These are phyloP conservation scores for Zeuzera pyrina DNA, from an alignment of 2,888 invertebrate genomes.

Conservation along the genomic window DNA sequence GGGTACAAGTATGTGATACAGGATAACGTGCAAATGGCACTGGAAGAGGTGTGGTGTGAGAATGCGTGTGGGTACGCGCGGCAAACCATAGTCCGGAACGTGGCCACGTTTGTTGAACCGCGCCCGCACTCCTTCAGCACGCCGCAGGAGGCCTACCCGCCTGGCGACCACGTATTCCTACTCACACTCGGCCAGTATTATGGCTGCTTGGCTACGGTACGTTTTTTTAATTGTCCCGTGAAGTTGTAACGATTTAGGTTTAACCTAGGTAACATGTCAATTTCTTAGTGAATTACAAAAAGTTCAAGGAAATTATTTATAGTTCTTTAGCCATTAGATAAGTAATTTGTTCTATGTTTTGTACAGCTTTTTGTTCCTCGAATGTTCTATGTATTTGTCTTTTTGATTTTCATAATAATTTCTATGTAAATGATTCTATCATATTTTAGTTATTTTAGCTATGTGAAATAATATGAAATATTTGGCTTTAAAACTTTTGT, in stretches of 20 bases:
- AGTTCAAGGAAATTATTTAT: neutral
- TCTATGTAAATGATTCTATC: no score
- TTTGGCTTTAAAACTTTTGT: no score
- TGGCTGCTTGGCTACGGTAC: slow-evolving; percentile 84
- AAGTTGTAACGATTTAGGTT: neutral
- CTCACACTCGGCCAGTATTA: slow-evolving; percentile 86
- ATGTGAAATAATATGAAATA: no score
- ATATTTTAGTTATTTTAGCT: no score
- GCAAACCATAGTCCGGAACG: slow-evolving; percentile 72
- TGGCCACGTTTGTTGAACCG: slow-evolving; percentile 26
- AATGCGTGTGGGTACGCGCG: slow-evolving; percentile 77
- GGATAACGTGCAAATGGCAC: slow-evolving; percentile 74
- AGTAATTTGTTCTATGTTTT: no score
- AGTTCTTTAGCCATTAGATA: neutral
- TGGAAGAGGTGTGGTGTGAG: slow-evolving; percentile 82
- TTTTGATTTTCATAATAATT: no score
- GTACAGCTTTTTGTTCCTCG: no score
- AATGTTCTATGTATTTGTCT: no score
- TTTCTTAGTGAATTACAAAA: neutral
- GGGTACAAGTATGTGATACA: slow-evolving; percentile 57
- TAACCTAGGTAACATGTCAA: no score
- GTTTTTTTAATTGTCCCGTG: slow-evolving; percentile 15
- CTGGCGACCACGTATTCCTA: slow-evolving; percentile 78
- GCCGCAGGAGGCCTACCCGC: slow-evolving; percentile 74
- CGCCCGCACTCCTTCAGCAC: slow-evolving; percentile 31